A percentile compares a stretch with the other conserved stretches of the same genome.
These are phyloP conservation scores for Hyperoplus lanceolatus DNA, from an alignment of 2,797 vertebrate genomes.

Conservation along the genomic window DNA sequence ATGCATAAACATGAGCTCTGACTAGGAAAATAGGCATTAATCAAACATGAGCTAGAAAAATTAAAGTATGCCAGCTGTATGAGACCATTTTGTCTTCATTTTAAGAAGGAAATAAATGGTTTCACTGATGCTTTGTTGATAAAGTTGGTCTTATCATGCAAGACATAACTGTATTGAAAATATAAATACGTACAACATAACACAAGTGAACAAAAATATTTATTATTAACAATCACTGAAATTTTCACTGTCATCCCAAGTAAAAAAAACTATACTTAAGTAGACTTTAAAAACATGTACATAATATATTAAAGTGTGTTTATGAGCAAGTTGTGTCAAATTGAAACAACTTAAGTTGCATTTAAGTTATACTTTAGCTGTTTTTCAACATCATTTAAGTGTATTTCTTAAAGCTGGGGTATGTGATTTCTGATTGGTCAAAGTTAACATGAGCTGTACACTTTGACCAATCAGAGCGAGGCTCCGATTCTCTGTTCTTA, in stretches of 20 bases:
- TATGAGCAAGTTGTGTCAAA: no score
- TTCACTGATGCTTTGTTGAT: conserved; percentile 67
- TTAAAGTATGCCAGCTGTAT: conserved; percentile 78
- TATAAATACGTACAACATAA: conserved; percentile 62
- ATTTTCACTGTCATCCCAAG: conserved; percentile 56
- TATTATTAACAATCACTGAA: conserved; percentile 67
- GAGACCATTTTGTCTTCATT: conserved; percentile 63
- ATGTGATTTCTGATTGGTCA: no score
- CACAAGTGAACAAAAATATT: conserved; percentile 67
- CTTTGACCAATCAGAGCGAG: no score
- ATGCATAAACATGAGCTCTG: conserved; percentile 76
- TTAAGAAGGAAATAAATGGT: conserved; percentile 63
- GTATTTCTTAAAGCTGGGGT: no score
- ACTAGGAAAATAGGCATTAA: conserved; percentile 77
- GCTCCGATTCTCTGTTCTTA: no score
- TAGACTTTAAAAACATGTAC: no score
- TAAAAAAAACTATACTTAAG: no score
- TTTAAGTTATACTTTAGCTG: no score
- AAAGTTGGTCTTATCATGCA: conserved; percentile 63
- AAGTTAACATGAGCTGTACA: no score
- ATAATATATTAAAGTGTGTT: no score
- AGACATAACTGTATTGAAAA: conserved; percentile 58
- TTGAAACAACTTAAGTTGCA: no score
- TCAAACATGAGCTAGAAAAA: conserved; percentile 81
- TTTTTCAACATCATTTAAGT: no score